Evolutionary conservation across 53 echinoderm and acorn worm genomes (phyloP).

Genomic region (Echinometra lucunter): DNA sequence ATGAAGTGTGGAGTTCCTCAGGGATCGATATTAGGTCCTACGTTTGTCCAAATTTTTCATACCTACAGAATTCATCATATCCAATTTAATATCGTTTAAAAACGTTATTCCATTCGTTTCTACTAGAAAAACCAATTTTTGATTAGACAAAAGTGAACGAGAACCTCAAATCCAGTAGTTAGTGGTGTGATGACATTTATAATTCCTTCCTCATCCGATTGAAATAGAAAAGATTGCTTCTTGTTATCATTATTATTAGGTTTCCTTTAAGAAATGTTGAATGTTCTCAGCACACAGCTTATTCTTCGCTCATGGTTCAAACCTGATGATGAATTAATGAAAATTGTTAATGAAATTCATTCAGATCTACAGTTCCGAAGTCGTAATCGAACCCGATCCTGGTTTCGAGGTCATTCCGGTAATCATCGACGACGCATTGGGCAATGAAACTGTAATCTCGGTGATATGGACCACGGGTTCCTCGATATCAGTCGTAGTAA

Average conservation of each 20-base stretch:
- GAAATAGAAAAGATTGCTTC: too few relatives aligned
- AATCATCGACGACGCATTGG: neutral
- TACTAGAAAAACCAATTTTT: neutral
- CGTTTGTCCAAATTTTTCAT: neutral
- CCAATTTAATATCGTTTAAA: neutral
- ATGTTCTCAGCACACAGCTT: neutral
- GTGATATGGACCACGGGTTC: neutral
- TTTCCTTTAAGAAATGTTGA: neutral
- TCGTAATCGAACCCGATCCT: neutral
- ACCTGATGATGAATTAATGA: neutral
- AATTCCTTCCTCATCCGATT: too few relatives aligned
- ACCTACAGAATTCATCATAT: neutral
- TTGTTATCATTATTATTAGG: neutral
- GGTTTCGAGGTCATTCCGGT: neutral
- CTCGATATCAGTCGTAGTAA: neutral
- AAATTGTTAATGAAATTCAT: neutral
- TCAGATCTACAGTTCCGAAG: conserved; percentile 27
- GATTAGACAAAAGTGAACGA: too few relatives aligned
- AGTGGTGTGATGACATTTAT: too few relatives aligned
- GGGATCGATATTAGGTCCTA: neutral
- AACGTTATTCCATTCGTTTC: neutral
- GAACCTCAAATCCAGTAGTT: too few relatives aligned
- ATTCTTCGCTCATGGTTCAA: too few relatives aligned
- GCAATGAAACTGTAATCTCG: neutral
- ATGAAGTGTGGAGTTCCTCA: too few relatives aligned